Conservation (phyloP, 2,797 vertebrate species). For the Sebastes vulpes region DNA sequence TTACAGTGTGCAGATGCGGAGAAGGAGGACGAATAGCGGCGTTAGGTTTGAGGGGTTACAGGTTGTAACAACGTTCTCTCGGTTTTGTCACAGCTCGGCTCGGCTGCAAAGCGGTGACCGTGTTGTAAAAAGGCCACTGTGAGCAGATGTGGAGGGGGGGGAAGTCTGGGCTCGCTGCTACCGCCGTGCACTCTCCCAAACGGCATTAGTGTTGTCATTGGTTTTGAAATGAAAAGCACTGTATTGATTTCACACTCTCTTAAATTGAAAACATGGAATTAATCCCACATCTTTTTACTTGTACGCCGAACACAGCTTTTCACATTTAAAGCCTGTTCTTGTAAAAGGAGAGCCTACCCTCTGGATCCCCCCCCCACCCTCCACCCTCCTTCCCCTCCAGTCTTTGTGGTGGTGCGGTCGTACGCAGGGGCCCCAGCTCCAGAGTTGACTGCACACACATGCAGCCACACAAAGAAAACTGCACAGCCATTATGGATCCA, state of each 20-base stretch:
- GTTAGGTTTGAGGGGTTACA: constrained; percentile 63
- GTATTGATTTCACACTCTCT: constrained; percentile 43
- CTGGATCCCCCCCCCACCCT: not conserved
- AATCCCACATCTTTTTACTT: constrained; percentile 25
- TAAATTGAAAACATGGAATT: constrained; percentile 39
- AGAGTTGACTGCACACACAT: constrained; percentile 76
- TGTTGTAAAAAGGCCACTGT: constrained; percentile 36
- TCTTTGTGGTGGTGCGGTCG: constrained; percentile 67
- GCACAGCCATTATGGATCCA: constrained; percentile 71
- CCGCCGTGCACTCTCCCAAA: not conserved
- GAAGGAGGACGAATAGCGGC: constrained; percentile 5
- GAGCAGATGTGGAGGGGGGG: constrained; percentile 28
- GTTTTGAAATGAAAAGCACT: constrained; percentile 30
- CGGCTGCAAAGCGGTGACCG: constrained; percentile 26
- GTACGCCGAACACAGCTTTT: constrained; percentile 22
- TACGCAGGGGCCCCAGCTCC: constrained; percentile 66
- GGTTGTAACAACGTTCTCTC: constrained; percentile 63
- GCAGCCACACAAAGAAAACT: constrained; percentile 77
- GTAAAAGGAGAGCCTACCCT: constrained; percentile 60
- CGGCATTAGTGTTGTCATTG: not conserved
- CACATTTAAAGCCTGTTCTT: constrained; percentile 34
- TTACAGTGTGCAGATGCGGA: constrained; percentile 41
- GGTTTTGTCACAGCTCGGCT: constrained; percentile 40
- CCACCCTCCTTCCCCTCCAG: not conserved
- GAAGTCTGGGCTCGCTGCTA: not conserved